Evolutionary conservation across 2,888 invertebrate species (phyloP).

Genomic region (Sesia bembeciformis): DNA sequence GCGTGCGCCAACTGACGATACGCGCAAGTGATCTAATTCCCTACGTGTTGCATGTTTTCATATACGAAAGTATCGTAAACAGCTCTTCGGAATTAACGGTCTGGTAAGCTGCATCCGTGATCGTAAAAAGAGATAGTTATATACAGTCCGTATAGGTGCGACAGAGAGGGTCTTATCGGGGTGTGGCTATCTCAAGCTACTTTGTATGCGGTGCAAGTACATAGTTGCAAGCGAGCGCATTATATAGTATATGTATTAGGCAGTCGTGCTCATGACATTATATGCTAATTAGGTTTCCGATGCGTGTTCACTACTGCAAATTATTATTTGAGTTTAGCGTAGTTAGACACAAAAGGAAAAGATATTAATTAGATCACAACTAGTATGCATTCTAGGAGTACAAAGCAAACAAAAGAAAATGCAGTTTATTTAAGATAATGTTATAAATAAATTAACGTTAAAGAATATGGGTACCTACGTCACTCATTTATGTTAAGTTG

Average conservation of each 20-base stretch:
- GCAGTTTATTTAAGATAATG: too few species aligned
- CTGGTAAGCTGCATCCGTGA: conserved; percentile 23
- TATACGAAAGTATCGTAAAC: conserved; percentile 28
- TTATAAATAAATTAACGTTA: too few species aligned
- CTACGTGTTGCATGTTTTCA: conserved; percentile 15
- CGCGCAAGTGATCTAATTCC: conserved; percentile 37
- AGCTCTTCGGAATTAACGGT: conserved; percentile 30
- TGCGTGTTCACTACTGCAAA: conserved; percentile 30
- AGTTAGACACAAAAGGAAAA: conserved; percentile 5
- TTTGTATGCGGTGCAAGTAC: conserved; percentile 51
- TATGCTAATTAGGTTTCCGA: conserved; percentile 53
- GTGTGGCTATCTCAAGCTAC: conserved; percentile 58
- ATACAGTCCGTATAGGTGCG: conserved; percentile 24
- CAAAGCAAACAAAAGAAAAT: too few species aligned
- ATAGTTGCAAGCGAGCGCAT: conserved; percentile 46
- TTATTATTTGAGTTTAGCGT: conserved; percentile 17
- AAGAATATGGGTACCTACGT: too few species aligned
- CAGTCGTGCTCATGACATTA: conserved; percentile 43
- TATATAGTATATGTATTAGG: conserved; percentile 21
- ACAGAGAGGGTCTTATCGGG: conserved; percentile 49
- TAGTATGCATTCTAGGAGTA: too few species aligned
- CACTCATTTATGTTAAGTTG: too few species aligned
- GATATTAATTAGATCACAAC: too few species aligned
- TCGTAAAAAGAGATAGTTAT: conserved; percentile 20
- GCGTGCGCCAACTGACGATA: conserved; percentile 40